These are phyloP conservation scores for Panthera uncia DNA, from an alignment of 2,113 vertebrate species.

Conservation along the genomic window DNA sequence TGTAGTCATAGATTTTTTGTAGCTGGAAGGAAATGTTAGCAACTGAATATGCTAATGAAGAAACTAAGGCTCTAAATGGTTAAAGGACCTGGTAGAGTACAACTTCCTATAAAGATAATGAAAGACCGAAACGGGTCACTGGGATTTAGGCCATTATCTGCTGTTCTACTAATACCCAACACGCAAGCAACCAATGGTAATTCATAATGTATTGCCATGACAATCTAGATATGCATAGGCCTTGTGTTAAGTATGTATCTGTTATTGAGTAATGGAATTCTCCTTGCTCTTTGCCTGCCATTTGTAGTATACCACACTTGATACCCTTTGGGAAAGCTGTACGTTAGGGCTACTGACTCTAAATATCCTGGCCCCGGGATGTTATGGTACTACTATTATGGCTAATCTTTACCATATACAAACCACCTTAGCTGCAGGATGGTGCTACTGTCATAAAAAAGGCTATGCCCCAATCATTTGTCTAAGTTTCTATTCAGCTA, in stretches of 20 bases:
- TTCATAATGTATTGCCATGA: background rate
- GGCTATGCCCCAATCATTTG: conserved; percentile 58
- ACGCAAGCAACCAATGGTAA: background rate
- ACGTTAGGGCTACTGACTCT: background rate
- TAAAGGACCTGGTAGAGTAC: background rate
- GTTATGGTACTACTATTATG: background rate
- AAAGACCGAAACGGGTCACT: background rate
- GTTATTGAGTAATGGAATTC: background rate
- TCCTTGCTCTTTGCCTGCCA: background rate
- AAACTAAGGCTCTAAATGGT: background rate
- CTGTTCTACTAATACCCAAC: background rate
- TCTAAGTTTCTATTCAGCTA: conserved; percentile 75
- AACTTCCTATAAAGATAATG: background rate
- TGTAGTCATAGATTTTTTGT: background rate
- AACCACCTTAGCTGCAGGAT: conserved; percentile 57
- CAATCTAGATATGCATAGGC: background rate
- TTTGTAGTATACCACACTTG: background rate
- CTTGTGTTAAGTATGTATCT: background rate
- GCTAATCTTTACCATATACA: background rate
- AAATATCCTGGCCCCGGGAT: background rate
- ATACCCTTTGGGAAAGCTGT: background rate
- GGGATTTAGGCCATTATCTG: background rate
- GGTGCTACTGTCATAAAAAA: conserved; percentile 66
- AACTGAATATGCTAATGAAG: background rate
- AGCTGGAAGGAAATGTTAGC: background rate